Percentiles rank a stretch among this genome's conserved stretches.
Conservation (phyloP, 2,888 invertebrate genomes). For the Netelia fuscicornis region DNA sequence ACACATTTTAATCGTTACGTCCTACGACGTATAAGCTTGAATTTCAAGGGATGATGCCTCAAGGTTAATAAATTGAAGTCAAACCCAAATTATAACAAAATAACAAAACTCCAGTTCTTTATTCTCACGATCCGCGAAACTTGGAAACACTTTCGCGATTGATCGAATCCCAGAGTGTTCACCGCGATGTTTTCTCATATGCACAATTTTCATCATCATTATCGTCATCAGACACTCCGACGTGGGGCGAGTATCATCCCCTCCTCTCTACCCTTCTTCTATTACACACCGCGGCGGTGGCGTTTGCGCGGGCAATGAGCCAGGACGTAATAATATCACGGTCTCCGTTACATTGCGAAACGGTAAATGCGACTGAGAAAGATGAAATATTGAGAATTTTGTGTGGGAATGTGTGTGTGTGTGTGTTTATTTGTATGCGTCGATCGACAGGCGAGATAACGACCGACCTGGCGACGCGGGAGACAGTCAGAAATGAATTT, state of each 20-base stretch:
- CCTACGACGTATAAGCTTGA: background rate
- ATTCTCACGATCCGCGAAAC: background rate
- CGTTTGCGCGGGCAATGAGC: constrained; percentile 36
- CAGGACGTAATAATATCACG: constrained; percentile 51
- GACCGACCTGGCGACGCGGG: constrained; percentile 73
- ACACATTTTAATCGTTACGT: constrained; percentile 24
- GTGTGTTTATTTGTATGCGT: constrained; percentile 17
- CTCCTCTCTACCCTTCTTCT: background rate
- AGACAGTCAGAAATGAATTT: constrained; percentile 78
- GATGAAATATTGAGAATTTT: constrained; percentile 43
- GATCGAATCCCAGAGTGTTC: constrained; percentile 18
- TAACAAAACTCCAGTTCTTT: too few species aligned
- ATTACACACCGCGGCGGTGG: constrained; percentile 19
- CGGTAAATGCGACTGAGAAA: constrained; percentile 56
- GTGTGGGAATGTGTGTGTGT: background rate
- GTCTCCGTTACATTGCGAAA: constrained; percentile 56
- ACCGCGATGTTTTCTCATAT: background rate
- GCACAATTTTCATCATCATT: constrained; percentile 46
- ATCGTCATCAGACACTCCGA: constrained; percentile 20
- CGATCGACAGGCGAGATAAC: constrained; percentile 73
- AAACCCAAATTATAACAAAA: background rate
- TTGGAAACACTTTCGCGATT: constrained; percentile 14
- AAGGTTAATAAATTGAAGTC: background rate
- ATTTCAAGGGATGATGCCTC: background rate
- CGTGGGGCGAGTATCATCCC: background rate